Conservation (phyloP, 2,888 invertebrate species). For the Megastigmus dorsalis region DNA sequence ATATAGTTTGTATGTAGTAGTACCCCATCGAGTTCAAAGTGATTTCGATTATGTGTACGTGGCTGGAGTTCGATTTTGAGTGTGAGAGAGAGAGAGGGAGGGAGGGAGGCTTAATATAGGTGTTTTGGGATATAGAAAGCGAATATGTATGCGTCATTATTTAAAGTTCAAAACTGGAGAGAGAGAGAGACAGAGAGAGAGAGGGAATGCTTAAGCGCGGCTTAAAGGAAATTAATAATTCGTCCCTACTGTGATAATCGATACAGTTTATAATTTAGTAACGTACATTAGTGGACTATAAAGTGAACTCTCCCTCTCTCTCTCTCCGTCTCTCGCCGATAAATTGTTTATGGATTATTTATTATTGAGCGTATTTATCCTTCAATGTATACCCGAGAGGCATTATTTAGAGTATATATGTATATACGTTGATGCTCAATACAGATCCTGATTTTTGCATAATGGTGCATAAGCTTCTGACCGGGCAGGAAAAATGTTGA, state of each 20-base stretch:
- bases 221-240: conserved; percentile 48
- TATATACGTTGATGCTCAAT: too few species aligned
- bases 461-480: too few species aligned
- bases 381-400: too few species aligned
- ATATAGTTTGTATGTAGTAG: too few species aligned
- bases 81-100: too few species aligned
- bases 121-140: background rate
- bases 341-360: conserved; percentile 28
- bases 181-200: background rate
- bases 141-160: conserved; percentile 24
- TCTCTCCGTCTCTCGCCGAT: too few species aligned
- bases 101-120: conserved; percentile 3
- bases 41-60: conserved; percentile 31
- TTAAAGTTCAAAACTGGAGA: background rate
- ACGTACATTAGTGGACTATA: conserved; percentile 8
- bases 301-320: background rate
- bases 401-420: too few species aligned
- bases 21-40: conserved; percentile 34
- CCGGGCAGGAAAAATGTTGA: too few species aligned
- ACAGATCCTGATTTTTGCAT: too few species aligned
- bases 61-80: background rate
- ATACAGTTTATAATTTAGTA: conserved; percentile 35
- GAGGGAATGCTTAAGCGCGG: background rate
- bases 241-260: conserved; percentile 27
- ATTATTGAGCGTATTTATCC: conserved; percentile 12